Base-by-base conservation (phyloP, 2,113 vertebrate species). In the Cavia aperea region DNA sequence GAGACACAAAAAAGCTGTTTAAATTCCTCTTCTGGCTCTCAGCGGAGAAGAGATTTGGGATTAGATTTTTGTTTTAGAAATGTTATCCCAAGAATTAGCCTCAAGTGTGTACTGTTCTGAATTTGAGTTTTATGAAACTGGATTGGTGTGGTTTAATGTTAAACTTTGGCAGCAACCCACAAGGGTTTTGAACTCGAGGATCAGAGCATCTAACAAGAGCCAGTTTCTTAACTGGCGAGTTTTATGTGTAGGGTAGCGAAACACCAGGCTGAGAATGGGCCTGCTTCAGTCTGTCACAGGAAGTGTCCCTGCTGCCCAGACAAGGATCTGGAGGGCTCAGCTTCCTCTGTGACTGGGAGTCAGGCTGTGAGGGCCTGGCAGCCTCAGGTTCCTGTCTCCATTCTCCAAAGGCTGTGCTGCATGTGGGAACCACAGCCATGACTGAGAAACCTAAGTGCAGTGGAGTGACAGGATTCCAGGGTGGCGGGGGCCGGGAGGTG, bases 31-130 rank as follows among this genome's bases (percentile, higher is more conserved):
- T 79, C 43, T 81, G 70, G 58, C 24, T 31, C n/a, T 89, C 85
- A 33, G 65, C 10, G 58, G 24, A 89, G 56, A 86, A 85, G 51
- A 88, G 43, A 75, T 95, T 56, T 81, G 14, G 31, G 82, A 72
- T 84, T 85, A 56, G 29, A 95, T 81, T 95, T 95, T 95, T 36
- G 73, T 93, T 93, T 46, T 79, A 83, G 36, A 70, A 92, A 82
- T 87, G n/a, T 93, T 90, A 70, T 89, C 63, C 43, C 26, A 84
- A 92, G 81, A 51, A 43, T 78, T 89, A 89, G 16, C 91, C 39
- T 91, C 68, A 86, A 91, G 81, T 66, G 7, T 86, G 36, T 65
- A 60, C 13, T 58, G 29, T 78, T 85, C 56, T 91, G 78, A 92
- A 85, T 89, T 78, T 78, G 88, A 86, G 56, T 86, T 95, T 89